Evolutionary conservation across 2,113 vertebrate genomes (phyloP).

Genomic region (Butorides virescens): DNA sequence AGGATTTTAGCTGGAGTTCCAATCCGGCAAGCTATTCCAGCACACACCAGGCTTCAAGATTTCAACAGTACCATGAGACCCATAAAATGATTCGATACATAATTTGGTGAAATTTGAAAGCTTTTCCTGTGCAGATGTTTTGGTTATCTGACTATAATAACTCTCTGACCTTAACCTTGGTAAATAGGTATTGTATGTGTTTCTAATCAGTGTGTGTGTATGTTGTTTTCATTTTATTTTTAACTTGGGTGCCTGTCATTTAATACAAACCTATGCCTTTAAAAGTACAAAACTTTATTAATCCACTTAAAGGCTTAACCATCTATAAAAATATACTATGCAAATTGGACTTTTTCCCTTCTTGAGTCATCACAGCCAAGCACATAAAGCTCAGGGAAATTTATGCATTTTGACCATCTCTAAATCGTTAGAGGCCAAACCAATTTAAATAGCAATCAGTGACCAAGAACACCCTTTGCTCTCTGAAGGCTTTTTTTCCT

Average conservation of each 20-base stretch:
- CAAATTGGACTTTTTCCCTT: constrained; percentile 28
- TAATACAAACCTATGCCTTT: background rate
- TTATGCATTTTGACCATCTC: constrained; percentile 45
- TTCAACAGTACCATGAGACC: background rate
- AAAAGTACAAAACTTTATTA: constrained; percentile 31
- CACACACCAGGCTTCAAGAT: background rate
- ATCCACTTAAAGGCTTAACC: constrained; percentile 25
- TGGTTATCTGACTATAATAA: background rate
- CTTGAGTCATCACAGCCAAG: background rate
- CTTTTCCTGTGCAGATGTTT: constrained; percentile 14
- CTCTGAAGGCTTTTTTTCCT: constrained; percentile 9
- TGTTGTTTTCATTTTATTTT: constrained; percentile 16
- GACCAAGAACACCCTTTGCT: constrained; percentile 63
- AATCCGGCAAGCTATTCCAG: background rate
- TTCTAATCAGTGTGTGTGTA: background rate
- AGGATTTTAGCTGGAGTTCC: background rate
- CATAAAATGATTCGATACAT: background rate
- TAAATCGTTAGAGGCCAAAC: constrained; percentile 47
- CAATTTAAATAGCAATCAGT: constrained; percentile 65
- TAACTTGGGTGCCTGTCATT: background rate
- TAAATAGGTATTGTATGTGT: background rate
- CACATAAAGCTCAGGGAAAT: constrained; percentile 21
- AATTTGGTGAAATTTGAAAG: constrained; percentile 32
- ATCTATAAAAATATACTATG: constrained; percentile 16
- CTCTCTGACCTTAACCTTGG: background rate